A percentile compares a stretch with the other conserved stretches of the same genome.
These are phyloP conservation scores for Nemapogon koenigi DNA, from an alignment of 2,888 invertebrate genomes.

Conservation along the genomic window DNA sequence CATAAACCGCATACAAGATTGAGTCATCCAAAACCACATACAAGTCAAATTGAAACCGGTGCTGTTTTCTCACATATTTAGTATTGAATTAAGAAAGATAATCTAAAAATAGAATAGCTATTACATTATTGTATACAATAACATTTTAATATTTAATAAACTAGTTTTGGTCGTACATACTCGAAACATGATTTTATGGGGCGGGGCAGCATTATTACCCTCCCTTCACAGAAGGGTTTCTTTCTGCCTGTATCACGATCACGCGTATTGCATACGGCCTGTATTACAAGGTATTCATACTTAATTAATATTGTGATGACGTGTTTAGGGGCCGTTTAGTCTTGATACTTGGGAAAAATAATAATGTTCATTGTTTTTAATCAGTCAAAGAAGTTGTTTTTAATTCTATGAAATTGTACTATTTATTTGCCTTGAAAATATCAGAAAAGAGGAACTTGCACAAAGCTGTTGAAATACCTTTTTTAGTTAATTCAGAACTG, in stretches of 20 bases:
- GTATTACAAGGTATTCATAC: slow-evolving; percentile 58
- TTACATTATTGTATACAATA: neutral
- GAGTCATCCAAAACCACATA: too few relatives aligned
- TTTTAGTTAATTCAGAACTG: too few relatives aligned
- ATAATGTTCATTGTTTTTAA: too few relatives aligned
- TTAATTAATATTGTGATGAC: slow-evolving; percentile 46
- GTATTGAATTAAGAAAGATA: neutral
- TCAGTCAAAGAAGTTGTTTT: too few relatives aligned
- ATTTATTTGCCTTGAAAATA: too few relatives aligned
- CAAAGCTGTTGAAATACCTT: too few relatives aligned
- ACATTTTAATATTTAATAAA: slow-evolving; percentile 51
- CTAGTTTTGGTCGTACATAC: slow-evolving; percentile 33
- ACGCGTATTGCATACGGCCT: slow-evolving; percentile 50
- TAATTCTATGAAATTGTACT: too few relatives aligned
- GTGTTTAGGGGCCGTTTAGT: slow-evolving; percentile 19
- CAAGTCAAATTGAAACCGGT: too few relatives aligned
- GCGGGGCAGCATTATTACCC: slow-evolving; percentile 38
- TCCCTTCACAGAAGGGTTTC: slow-evolving; percentile 28
- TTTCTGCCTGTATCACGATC: slow-evolving; percentile 33
- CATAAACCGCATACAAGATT: too few relatives aligned
- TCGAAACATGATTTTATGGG: slow-evolving; percentile 21
- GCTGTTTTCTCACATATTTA: slow-evolving; percentile 5
- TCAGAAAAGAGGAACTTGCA: too few relatives aligned
- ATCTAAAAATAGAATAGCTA: neutral
- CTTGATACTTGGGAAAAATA: slow-evolving; percentile 37